Base-by-base conservation (phyloP, 2,888 invertebrate species). In the Plemyria rubiginata region DNA sequence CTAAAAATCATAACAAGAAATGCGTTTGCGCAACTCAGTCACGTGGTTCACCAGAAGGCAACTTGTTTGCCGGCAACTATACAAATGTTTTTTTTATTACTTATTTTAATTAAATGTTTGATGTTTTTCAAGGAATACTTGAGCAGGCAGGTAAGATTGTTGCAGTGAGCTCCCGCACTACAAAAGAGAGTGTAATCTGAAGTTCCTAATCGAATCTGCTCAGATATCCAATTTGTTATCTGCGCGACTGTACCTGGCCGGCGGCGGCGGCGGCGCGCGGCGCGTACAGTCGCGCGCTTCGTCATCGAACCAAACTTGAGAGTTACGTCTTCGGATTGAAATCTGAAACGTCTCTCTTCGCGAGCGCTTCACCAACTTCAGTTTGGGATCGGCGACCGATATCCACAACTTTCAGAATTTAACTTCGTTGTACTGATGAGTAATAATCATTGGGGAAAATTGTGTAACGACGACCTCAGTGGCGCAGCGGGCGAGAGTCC, bases 201-300 rank as follows among this genome's bases (percentile, higher is more conserved):
- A 62, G 62, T 62, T 62, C 48, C 49, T 70, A 70, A 70, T 70
- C 66, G 67, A 70, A 67, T 70, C 67, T 60, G 67, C 45, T 63
- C 62, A 53, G 62, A 67, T 63, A 60, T 70, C 66, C 67, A 67
- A 70, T 70, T 67, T 67, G 70, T 60, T 67, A 67, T 62, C 62
- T 62, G 40, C 45, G 63, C 60, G 65, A 65, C 15, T 65, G 65
- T 65, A 65, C 60, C 57, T 52, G 53, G 49, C 52, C 8, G 9
- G 11, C 11, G 3, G 8, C 36, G 36, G 9, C 29, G 0, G 29
- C 29, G 32, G 55, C 63, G 64, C 55, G 43, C 13, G n/a, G n/a
- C n/a, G n/a, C n/a, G n/a, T 43, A 64, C 63, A 53, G 50, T 65
- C 60, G 60, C 45, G 54, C 32, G 45, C 63, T 64, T 52, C 43